Evolutionary conservation across 2,797 vertebrate species (phyloP), one percentile per base, ranked within the genome.

Genomic region (Pygocentrus nattereri): DNA sequence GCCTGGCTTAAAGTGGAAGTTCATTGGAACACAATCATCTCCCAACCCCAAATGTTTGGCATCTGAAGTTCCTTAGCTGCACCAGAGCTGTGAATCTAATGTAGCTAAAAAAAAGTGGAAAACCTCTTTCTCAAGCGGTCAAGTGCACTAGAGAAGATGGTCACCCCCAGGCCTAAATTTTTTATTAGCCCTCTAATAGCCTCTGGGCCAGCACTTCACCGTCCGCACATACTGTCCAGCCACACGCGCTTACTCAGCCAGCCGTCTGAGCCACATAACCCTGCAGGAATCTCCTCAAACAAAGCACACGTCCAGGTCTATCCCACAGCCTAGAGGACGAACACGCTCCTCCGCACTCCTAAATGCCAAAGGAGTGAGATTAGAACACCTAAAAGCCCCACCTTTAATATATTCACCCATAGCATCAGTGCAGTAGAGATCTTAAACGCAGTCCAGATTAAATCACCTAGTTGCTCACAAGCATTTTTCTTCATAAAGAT

Each of bases 181-280:
- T 30, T 72, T 31, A 70, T 79, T 71, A 70, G 52, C 38, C 13
- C 21, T 34, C 41, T 16, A 49, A 34, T 56, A 23, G 21, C 13
- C 41, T 31, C 58, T 8, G 47, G 41, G 31, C 50, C 30, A 4
- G 34, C 56, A 18, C 52, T 30, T 61, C 65, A 10, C 15, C 10
- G 23, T 25, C 56, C 23, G 69, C 68, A 70, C 56, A 41, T 71
- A 59, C n/a, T 56, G 44, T 41, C 61, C 34, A 69, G 49, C 69
- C 38, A 44, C 21, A 82, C 65, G 76, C 23, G 62, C 27, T 74
- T 75, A 84, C 74, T 82, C 82, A 78, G 81, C 81, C 83, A 64
- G 85, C 84, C 79, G 92, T 92, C 93, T 92, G 92, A 90, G 91
- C 90, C 92, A 92, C 91, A 87, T 90, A 92, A 91, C 44, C 81